Evolutionary conservation across 2,113 vertebrate genomes (phyloP), one percentile per base, ranked within the genome.

Genomic region (Alexandromys fortis): DNA sequence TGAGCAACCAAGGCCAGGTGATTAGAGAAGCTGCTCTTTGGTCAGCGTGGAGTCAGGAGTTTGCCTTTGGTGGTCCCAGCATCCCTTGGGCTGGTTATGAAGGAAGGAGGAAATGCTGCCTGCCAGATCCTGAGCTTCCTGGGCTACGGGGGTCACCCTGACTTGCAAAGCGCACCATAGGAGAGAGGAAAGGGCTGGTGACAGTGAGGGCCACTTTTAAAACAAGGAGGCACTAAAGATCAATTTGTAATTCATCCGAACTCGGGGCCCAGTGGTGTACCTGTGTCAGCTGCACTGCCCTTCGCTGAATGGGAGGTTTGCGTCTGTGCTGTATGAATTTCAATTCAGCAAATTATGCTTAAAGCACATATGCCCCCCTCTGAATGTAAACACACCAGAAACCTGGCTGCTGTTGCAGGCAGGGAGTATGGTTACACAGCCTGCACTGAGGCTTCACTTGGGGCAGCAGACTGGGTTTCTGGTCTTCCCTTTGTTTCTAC

Each of bases 371-470:
- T 3, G 13, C 33, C 24, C 49, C 81, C 79, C 73, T 47, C 5
- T 49, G 63, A 86, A 75, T 24, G 49, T 58, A 45, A 65, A 79
- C 1, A 28, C 30, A 16, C 52, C 26, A 52, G 49, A 26, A 75
- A 33, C 19, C 5, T 11, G 68, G 86, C n/a, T 55, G 38, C 14
- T 2, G 42, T 1, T 30, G 22, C 11, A 14, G 22, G 7, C 2
- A 1, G 21, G 86, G 63, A 3, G 1, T 4, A 3, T 0, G 30
- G 30, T 17, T 4, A 1, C 24, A 5, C 13, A 81, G 24, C 9
- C 5, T 65, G 79, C 22, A 7, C 38, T 0, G 11, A 22, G 0
- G 11, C 38, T 8, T 5, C 2, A 0, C 61, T 3, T 0, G 0
- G 63, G 78, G 30, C 9, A 0, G 38, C 8, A 1, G 33, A 33